phyloP scores from a whole-genome alignment of 2,888 invertebrate genomes.

The Laspeyria flexula region DNA sequence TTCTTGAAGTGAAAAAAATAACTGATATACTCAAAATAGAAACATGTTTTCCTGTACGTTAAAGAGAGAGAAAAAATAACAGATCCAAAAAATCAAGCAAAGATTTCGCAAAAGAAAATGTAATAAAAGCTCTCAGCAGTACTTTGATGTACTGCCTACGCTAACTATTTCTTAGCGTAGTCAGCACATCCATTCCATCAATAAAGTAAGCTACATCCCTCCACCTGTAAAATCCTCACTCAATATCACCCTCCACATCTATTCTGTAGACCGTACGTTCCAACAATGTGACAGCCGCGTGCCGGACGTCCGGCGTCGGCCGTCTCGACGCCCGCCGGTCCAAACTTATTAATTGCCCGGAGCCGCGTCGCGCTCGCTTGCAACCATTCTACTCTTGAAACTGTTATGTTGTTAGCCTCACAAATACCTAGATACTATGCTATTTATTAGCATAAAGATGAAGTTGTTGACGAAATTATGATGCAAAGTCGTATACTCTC shows the following conservation, averaged over 20 bases:
- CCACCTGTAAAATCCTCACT: slow-evolving; percentile 14
- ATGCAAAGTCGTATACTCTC: too few species aligned
- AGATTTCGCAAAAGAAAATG: background rate
- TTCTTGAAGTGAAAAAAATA: too few species aligned
- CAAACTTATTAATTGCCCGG: slow-evolving; percentile 81
- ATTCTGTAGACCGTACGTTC: slow-evolving; percentile 50
- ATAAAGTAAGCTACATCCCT: background rate
- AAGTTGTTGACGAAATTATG: too few species aligned
- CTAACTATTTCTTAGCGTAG: too few species aligned
- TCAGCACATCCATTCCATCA: slow-evolving; percentile 2
- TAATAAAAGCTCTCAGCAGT: background rate
- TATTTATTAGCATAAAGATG: background rate
- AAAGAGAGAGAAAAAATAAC: too few species aligned
- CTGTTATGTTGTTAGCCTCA: slow-evolving; percentile 32
- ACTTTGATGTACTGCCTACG: background rate
- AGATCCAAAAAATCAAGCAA: too few species aligned
- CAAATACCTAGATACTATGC: slow-evolving; percentile 8
- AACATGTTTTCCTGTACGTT: too few species aligned
- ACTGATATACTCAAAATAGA: too few species aligned
- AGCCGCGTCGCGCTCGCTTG: slow-evolving; percentile 61
- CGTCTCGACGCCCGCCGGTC: slow-evolving; percentile 55
- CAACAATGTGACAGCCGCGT: slow-evolving; percentile 62
- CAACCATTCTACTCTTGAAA: slow-evolving; percentile 45
- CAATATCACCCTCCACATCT: slow-evolving; percentile 31
- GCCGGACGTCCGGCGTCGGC: slow-evolving; percentile 70